Evolutionary conservation across 2,113 vertebrate species (phyloP).

Genomic region (Dipodomys merriami): DNA sequence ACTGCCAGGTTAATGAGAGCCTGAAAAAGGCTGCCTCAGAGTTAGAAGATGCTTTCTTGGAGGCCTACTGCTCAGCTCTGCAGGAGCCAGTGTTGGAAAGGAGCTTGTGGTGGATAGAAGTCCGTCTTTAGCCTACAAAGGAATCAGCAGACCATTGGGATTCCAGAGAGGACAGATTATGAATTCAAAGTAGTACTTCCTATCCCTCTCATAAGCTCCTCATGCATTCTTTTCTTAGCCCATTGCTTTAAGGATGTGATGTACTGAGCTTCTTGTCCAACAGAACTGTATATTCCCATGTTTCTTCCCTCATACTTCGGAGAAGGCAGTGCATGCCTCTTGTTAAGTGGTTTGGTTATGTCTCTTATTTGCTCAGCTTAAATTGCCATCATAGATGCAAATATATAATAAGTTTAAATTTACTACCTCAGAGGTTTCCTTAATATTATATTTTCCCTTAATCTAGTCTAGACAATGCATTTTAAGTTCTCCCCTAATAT

Average conservation of each 20-base stretch:
- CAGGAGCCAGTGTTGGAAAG: background rate
- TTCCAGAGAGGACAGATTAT: background rate
- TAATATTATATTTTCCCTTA: background rate
- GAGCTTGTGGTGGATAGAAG: background rate
- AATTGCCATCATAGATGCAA: too few relatives aligned
- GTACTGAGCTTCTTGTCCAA: too few relatives aligned
- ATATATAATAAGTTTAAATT: background rate
- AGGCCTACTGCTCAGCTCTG: background rate
- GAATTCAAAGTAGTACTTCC: too few relatives aligned
- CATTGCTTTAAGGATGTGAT: background rate
- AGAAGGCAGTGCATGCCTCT: too few relatives aligned
- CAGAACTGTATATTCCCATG: too few relatives aligned
- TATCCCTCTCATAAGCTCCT: background rate
- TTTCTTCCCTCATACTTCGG: too few relatives aligned
- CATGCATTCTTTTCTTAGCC: background rate
- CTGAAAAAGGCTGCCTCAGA: background rate
- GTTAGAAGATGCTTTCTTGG: too few relatives aligned
- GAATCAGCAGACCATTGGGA: background rate
- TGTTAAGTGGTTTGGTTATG: too few relatives aligned
- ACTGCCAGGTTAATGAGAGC: background rate
- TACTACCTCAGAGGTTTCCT: background rate
- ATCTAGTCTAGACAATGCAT: background rate
- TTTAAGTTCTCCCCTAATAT: constrained; percentile 4
- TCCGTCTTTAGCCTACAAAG: background rate
- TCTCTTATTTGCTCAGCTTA: too few relatives aligned